Percentiles rank a stretch among this genome's conserved stretches.
Conservation (phyloP, 2,797 vertebrate species). For the Pseudochromis fuscus region DNA sequence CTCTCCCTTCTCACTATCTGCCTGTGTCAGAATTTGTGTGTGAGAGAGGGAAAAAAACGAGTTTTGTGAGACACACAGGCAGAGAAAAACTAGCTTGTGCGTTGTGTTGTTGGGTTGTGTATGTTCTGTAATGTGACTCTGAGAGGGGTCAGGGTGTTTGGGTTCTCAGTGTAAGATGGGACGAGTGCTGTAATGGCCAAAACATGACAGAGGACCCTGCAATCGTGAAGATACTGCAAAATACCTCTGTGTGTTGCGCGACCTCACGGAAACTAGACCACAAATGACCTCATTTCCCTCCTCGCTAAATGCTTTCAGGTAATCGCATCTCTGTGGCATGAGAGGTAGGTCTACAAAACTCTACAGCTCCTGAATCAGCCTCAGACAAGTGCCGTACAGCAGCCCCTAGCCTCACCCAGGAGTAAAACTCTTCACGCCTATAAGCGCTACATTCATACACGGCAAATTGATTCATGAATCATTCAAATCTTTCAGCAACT, state of each 20-base stretch:
- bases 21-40: constrained; percentile 23
- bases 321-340: constrained; percentile 47
- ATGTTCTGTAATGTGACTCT: constrained; percentile 52
- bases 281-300: constrained; percentile 47
- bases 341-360: constrained; percentile 53
- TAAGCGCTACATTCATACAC: constrained; percentile 63
- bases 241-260: constrained; percentile 39
- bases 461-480: constrained; percentile 78
- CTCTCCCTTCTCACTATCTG: constrained; percentile 43
- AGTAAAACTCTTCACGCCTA: constrained; percentile 56
- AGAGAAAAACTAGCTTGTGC: constrained; percentile 19
- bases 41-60: constrained; percentile 11
- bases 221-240: constrained; percentile 45
- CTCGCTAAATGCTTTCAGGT: constrained; percentile 60
- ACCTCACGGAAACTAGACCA: constrained; percentile 39
- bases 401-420: constrained; percentile 32
- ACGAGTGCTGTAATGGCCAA: constrained; percentile 48
- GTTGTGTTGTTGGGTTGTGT: constrained; percentile 32
- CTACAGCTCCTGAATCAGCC: constrained; percentile 42
- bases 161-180: constrained; percentile 37
- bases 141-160: constrained; percentile 36
- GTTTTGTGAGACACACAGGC: constrained; percentile 19
- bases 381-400: constrained; percentile 45
- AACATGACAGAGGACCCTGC: constrained; percentile 40
- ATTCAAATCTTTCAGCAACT: constrained; percentile 72